Evolutionary conservation across 2,797 vertebrate species (phyloP).

Genomic region (Oceanodroma leucorhoa): DNA sequence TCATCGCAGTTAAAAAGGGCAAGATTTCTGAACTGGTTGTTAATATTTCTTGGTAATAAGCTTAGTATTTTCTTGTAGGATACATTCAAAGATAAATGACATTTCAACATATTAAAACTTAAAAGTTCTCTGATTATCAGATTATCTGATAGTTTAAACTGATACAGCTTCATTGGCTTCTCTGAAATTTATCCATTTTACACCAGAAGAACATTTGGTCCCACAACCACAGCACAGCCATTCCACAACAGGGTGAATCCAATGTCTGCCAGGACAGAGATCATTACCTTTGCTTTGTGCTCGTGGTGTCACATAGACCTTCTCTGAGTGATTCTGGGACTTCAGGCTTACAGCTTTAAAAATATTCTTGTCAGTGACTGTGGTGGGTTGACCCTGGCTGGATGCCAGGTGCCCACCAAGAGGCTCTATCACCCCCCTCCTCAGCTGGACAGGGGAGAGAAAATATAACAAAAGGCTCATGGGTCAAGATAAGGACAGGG

Average conservation of each 20-base stretch:
- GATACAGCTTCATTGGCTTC: not conserved
- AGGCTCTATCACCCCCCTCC: not conserved
- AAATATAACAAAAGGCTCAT: not conserved
- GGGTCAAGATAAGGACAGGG: not conserved
- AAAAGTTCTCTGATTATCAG: not conserved
- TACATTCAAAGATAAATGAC: not conserved
- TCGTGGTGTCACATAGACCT: not conserved
- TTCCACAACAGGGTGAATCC: not conserved
- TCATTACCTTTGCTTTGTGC: not conserved
- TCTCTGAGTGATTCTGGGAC: not conserved
- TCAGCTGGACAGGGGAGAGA: not conserved
- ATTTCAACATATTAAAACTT: not conserved
- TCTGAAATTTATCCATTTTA: not conserved
- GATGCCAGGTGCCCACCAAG: not conserved
- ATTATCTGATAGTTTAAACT: not conserved
- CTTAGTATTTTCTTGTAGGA: not conserved
- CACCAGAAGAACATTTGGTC: not conserved
- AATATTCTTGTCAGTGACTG: not conserved
- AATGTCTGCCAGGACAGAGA: not conserved
- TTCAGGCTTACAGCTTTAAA: not conserved
- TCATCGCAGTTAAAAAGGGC: not conserved
- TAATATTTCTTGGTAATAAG: not conserved
- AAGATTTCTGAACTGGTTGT: not conserved
- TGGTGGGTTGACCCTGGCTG: not conserved
- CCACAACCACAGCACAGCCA: not conserved